A percentile compares a stretch with the other conserved stretches of the same genome.
Evolutionary conservation across 2,113 vertebrate genomes (phyloP).

Genomic region (Shinisaurus crocodilurus): DNA sequence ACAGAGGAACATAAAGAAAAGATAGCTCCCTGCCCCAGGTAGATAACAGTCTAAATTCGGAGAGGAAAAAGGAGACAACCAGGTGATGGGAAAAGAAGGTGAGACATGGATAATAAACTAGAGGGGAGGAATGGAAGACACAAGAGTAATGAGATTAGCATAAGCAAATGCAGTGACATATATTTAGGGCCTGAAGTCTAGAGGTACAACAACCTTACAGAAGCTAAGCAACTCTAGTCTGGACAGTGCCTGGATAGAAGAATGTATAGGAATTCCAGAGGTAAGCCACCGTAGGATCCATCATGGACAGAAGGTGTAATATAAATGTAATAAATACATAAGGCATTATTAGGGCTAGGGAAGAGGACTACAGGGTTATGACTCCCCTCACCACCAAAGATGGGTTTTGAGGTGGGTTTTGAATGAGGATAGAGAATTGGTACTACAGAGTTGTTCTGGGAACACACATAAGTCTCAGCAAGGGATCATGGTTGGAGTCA

Average conservation of each 20-base stretch:
- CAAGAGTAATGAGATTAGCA: background rate
- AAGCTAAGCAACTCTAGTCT: background rate
- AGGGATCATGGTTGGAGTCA: background rate
- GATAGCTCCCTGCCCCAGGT: background rate
- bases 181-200: background rate
- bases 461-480: background rate
- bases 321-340: no score
- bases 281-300: no score
- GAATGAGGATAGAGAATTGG: background rate
- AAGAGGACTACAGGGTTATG: background rate
- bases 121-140: background rate
- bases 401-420: background rate
- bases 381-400: background rate
- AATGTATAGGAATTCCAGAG: background rate
- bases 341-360: no score
- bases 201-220: background rate
- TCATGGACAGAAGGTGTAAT: no score
- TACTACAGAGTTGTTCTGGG: background rate
- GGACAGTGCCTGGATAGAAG: background rate
- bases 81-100: background rate
- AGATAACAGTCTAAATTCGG: background rate
- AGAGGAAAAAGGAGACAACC: background rate
- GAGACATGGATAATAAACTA: background rate
- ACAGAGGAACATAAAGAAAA: background rate
- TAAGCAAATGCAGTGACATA: background rate